Evolutionary conservation across 2,113 vertebrate genomes (phyloP).

Genomic region (Vimba vimba): DNA sequence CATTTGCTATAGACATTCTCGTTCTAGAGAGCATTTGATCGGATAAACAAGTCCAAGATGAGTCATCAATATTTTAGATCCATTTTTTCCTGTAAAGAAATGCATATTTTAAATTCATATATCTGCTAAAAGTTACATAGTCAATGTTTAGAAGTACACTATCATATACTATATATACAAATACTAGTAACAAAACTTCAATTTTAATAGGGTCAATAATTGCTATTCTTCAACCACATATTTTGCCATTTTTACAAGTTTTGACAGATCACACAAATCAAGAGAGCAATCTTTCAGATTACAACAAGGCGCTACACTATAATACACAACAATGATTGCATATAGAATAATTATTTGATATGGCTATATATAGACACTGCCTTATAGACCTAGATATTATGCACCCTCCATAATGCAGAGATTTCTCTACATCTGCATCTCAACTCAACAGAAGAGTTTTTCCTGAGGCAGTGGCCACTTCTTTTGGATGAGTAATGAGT

Average conservation of each 20-base stretch:
- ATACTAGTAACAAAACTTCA: neutral
- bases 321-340: neutral
- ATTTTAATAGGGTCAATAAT: neutral
- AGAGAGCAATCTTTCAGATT: neutral
- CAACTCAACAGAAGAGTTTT: neutral
- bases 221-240: neutral
- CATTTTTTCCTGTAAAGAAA: neutral
- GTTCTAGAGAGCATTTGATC: neutral
- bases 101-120: neutral
- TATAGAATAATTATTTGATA: neutral
- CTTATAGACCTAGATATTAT: neutral
- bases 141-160: neutral
- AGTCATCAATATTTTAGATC: neutral
- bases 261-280: neutral
- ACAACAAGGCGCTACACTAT: neutral
- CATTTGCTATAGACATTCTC: neutral
- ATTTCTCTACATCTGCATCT: neutral
- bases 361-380: neutral
- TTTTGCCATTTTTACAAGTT: neutral
- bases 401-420: neutral
- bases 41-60: neutral
- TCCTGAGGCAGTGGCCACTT: neutral
- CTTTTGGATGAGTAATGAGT: slow-evolving; percentile 23
- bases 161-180: neutral
- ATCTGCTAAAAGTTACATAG: neutral